Evolutionary conservation across 2,797 vertebrate genomes (phyloP).

Genomic region (Vespertilio murinus): DNA sequence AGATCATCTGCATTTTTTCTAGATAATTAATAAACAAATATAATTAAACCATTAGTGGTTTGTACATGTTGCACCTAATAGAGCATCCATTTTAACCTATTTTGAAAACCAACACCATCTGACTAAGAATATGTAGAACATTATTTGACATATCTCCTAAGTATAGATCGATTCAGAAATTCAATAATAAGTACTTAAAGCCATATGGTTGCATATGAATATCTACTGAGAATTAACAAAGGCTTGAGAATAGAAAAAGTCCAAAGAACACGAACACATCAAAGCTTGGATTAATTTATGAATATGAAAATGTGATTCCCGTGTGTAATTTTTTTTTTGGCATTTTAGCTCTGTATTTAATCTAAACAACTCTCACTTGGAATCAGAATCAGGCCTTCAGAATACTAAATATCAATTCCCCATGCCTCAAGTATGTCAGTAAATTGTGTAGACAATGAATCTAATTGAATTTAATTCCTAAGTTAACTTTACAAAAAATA

Average conservation of each 20-base stretch:
- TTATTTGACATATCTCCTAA: not conserved
- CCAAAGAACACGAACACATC: conserved; percentile 7
- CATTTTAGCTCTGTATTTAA: conserved; percentile 54
- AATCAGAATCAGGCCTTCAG: conserved; percentile 40
- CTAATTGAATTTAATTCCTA: conserved; percentile 49
- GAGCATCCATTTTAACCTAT: not conserved
- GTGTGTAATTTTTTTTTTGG: not conserved
- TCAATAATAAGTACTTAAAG: conserved; percentile 6
- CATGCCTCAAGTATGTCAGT: not conserved
- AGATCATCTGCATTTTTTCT: not conserved
- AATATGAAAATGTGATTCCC: conserved; percentile 24
- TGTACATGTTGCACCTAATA: not conserved
- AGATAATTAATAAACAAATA: conserved; percentile 13
- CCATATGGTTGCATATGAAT: not conserved
- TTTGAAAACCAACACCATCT: not conserved
- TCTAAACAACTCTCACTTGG: not conserved
- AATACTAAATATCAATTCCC: conserved; percentile 39
- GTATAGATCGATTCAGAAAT: not conserved
- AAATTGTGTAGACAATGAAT: conserved; percentile 35
- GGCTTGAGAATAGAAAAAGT: not conserved
- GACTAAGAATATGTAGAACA: not conserved
- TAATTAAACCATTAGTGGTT: not conserved
- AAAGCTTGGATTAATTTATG: conserved; percentile 47
- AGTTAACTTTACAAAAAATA: not conserved
- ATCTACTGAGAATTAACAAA: conserved; percentile 1